Percentiles rank a stretch among this genome's conserved stretches.
Evolutionary conservation across 2,888 invertebrate species (phyloP).

Genomic region (Corythucha ciliata): DNA sequence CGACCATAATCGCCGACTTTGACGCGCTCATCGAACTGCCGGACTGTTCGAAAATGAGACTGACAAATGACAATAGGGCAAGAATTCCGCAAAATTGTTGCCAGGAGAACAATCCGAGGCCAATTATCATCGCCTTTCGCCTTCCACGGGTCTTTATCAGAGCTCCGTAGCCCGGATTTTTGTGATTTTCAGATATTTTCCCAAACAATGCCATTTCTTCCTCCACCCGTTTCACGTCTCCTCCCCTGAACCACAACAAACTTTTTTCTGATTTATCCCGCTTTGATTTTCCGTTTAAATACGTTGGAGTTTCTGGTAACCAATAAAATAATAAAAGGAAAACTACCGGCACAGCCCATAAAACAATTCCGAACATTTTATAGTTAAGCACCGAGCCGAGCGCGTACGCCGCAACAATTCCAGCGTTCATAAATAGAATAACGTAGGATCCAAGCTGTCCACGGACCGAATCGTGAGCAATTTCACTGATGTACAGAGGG

Average conservation of each 20-base stretch:
- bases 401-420: slow-evolving; percentile 46
- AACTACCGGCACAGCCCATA: slow-evolving; percentile 44
- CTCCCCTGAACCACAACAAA: slow-evolving; percentile 35
- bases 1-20: slow-evolving; percentile 42
- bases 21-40: slow-evolving; percentile 37
- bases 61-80: slow-evolving; percentile 41
- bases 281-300: slow-evolving; percentile 43
- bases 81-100: slow-evolving; percentile 46
- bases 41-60: slow-evolving; percentile 39
- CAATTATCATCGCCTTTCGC: slow-evolving; percentile 41
- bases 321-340: slow-evolving; percentile 45
- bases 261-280: slow-evolving; percentile 43
- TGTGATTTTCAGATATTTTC: slow-evolving; percentile 19
- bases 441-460: slow-evolving; percentile 52
- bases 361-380: slow-evolving; percentile 44
- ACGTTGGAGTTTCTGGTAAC: slow-evolving; percentile 55
- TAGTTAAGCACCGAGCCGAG: slow-evolving; percentile 47
- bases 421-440: slow-evolving; percentile 46
- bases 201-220: slow-evolving; percentile 27
- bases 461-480: slow-evolving; percentile 46
- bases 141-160: slow-evolving; percentile 41
- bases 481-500: slow-evolving; percentile 55
- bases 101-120: slow-evolving; percentile 40
- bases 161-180: slow-evolving; percentile 36
- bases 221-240: slow-evolving; percentile 26